Evolutionary conservation across 2,113 vertebrate genomes (phyloP).

Genomic region (Aegotheles bennettii): DNA sequence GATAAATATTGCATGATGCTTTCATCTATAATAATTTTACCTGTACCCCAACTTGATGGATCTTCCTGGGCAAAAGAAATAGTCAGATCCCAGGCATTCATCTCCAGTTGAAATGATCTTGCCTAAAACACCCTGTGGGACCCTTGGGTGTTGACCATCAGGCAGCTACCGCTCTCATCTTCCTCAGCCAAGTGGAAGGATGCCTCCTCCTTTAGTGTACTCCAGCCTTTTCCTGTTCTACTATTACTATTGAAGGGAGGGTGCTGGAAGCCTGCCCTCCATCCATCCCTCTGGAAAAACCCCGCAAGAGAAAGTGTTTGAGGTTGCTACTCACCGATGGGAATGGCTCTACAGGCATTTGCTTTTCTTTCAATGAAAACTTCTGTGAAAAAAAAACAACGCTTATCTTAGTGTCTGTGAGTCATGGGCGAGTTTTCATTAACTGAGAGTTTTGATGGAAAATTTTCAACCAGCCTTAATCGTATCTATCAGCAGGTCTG

Average conservation of each 20-base stretch:
- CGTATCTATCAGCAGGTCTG: slow-evolving; percentile 40
- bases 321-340: not conserved
- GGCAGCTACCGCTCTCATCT: not conserved
- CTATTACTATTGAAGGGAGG: not conserved
- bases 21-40: not conserved
- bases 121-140: not conserved
- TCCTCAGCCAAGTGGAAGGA: not conserved
- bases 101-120: not conserved
- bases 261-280: not conserved
- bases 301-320: not conserved
- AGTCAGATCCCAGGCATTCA: not conserved
- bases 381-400: not conserved
- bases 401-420: not conserved
- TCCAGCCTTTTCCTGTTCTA: not conserved
- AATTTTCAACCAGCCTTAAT: slow-evolving; percentile 42
- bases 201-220: not conserved
- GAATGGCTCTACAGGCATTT: not conserved
- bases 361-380: not conserved
- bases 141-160: not conserved
- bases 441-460: slow-evolving; percentile 29
- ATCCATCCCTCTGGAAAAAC: not conserved
- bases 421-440: slow-evolving; percentile 12
- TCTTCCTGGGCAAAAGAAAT: not conserved
- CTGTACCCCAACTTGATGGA: not conserved
- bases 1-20: not conserved